phyloP scores from a whole-genome alignment of 2,113 vertebrate genomes.

The Melanotaenia duboulayi region DNA sequence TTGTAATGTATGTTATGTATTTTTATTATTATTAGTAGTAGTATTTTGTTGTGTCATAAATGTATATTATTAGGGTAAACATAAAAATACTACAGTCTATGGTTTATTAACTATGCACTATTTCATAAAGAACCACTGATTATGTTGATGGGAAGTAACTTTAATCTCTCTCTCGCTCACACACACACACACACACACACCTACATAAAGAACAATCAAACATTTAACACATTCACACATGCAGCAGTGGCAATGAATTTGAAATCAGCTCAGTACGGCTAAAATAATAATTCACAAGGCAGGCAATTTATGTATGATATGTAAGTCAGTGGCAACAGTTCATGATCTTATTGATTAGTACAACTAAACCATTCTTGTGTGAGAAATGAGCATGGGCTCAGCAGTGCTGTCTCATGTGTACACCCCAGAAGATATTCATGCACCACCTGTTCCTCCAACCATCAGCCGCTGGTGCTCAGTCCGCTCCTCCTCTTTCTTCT shows the following conservation, averaged over 20 bases:
- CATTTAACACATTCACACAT: conserved; percentile 6
- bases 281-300: conserved; percentile 30
- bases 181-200: not conserved
- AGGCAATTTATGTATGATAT: conserved; percentile 55
- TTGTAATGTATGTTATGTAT: not conserved
- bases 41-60: not conserved
- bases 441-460: conserved; percentile 73
- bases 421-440: conserved; percentile 55
- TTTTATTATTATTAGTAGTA: not conserved
- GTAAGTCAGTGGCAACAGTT: conserved; percentile 59
- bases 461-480: conserved; percentile 42
- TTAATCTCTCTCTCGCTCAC: conserved; percentile 1
- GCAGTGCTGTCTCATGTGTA: conserved; percentile 43
- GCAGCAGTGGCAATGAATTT: conserved; percentile 22
- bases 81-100: conserved; percentile 7
- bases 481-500: conserved; percentile 34
- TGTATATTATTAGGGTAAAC: not conserved
- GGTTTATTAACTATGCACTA: not conserved
- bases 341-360: conserved; percentile 69
- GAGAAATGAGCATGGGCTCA: conserved; percentile 44
- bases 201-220: not conserved
- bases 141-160: not conserved
- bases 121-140: not conserved
- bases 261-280: conserved; percentile 5
- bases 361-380: conserved; percentile 33